These are phyloP conservation scores for Siniperca obscura DNA, from an alignment of 2,797 vertebrate species.

Conservation along the genomic window DNA sequence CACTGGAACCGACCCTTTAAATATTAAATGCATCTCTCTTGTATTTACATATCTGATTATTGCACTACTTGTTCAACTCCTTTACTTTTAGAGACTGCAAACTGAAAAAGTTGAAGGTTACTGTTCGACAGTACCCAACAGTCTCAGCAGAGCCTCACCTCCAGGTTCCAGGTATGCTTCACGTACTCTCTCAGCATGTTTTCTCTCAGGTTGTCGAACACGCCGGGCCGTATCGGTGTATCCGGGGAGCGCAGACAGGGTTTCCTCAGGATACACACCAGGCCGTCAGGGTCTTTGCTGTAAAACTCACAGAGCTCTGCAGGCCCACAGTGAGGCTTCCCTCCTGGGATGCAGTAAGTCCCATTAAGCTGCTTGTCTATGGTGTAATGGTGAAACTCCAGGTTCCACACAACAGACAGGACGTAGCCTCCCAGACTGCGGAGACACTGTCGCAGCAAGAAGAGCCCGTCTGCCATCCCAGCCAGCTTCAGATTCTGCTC, in stretches of 20 bases:
- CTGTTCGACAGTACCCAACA: not conserved
- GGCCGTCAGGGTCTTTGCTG: slow-evolving; percentile 92
- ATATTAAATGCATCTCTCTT: not conserved
- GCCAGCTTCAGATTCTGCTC: slow-evolving; percentile 95
- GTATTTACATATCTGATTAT: not conserved
- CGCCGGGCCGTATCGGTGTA: slow-evolving; percentile 81
- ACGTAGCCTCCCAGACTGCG: slow-evolving; percentile 97
- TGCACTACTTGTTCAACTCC: not conserved
- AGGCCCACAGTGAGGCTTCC: slow-evolving; percentile 93
- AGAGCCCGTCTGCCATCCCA: slow-evolving; percentile 93
- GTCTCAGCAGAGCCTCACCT: slow-evolving; percentile 84
- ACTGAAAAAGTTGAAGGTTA: not conserved
- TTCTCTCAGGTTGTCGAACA: slow-evolving; percentile 92
- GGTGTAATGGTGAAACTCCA: slow-evolving; percentile 93
- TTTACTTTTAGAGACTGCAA: not conserved
- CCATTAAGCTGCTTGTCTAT: slow-evolving; percentile 95
- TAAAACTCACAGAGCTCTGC: slow-evolving; percentile 96
- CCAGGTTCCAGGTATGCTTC: slow-evolving; percentile 93
- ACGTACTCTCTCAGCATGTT: slow-evolving; percentile 96
- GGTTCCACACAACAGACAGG: slow-evolving; percentile 90
- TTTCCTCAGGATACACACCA: slow-evolving; percentile 90
- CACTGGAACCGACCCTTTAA: not conserved
- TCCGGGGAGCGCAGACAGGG: slow-evolving; percentile 91
- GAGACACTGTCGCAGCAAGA: slow-evolving; percentile 94
- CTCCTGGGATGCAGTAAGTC: slow-evolving; percentile 91